Conservation (phyloP, 2,797 vertebrate genomes). For the Telmatherina bonti region DNA sequence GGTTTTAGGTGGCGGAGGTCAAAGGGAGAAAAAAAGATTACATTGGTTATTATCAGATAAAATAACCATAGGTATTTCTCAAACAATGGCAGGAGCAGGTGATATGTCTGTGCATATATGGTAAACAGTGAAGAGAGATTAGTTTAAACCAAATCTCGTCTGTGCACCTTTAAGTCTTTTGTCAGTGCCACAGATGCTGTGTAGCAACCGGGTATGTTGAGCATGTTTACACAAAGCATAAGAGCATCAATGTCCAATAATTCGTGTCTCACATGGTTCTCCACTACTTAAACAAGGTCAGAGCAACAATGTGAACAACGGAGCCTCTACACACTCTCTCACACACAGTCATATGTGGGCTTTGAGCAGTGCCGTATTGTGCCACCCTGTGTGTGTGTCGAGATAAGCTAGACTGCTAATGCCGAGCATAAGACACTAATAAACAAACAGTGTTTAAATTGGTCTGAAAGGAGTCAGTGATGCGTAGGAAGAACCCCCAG, state of each 20-base stretch:
- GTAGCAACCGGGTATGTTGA: constrained; percentile 72
- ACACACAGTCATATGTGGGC: constrained; percentile 70
- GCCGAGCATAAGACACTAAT: constrained; percentile 84
- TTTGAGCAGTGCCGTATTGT: constrained; percentile 81
- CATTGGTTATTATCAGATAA: constrained; percentile 78
- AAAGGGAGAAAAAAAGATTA: constrained; percentile 70
- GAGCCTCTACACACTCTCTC: constrained; percentile 49
- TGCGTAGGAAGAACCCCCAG: constrained; percentile 78
- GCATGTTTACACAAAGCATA: constrained; percentile 84
- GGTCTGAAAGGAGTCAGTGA: constrained; percentile 83
- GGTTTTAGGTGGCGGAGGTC: constrained; percentile 47
- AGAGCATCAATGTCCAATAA: constrained; percentile 83
- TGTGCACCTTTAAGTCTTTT: constrained; percentile 81
- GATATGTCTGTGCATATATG: constrained; percentile 84
- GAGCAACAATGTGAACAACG: constrained; percentile 71
- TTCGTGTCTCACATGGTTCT: constrained; percentile 84
- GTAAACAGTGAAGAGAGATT: constrained; percentile 84
- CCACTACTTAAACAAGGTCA: constrained; percentile 84
- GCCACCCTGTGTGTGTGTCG: constrained; percentile 76
- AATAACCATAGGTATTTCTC: constrained; percentile 82
- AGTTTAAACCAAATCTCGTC: constrained; percentile 80
- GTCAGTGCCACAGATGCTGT: constrained; percentile 76
- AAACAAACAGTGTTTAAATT: constrained; percentile 90
- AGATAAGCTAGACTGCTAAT: constrained; percentile 85
- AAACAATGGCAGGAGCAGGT: constrained; percentile 74